These are phyloP conservation scores for Nymphalis urticae DNA, from an alignment of 2,888 invertebrate species.

Conservation along the genomic window DNA sequence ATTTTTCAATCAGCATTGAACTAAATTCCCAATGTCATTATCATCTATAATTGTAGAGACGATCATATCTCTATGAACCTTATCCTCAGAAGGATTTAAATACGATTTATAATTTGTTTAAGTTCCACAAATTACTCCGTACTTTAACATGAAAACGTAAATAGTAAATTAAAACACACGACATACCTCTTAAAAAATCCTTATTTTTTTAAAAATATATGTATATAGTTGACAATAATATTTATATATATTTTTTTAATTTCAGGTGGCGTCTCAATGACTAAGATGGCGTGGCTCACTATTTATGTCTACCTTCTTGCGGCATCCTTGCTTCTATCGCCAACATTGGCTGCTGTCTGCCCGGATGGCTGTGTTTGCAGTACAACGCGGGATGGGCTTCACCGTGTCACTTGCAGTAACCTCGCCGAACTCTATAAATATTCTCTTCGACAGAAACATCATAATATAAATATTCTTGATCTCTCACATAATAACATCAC, in stretches of 20 bases:
- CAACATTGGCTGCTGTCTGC: slow-evolving; percentile 66
- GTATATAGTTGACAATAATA: background rate
- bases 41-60: no score
- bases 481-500: slow-evolving; percentile 84
- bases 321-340: slow-evolving; percentile 57
- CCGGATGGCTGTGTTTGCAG: slow-evolving; percentile 81
- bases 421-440: slow-evolving; percentile 89
- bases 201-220: no score
- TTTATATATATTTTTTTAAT: slow-evolving; percentile 46
- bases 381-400: slow-evolving; percentile 85
- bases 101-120: no score
- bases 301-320: slow-evolving; percentile 58
- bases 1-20: no score
- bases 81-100: no score
- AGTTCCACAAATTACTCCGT: no score
- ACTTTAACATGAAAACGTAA: no score
- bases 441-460: slow-evolving; percentile 73
- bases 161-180: no score
- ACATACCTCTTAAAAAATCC: no score
- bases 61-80: no score
- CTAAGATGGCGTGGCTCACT: slow-evolving; percentile 64
- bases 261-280: slow-evolving; percentile 66
- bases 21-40: no score
- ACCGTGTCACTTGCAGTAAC: slow-evolving; percentile 84
- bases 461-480: slow-evolving; percentile 81